phyloP scores from a whole-genome alignment of 1,140 invertebrate species.

The Calosoma granatense region DNA sequence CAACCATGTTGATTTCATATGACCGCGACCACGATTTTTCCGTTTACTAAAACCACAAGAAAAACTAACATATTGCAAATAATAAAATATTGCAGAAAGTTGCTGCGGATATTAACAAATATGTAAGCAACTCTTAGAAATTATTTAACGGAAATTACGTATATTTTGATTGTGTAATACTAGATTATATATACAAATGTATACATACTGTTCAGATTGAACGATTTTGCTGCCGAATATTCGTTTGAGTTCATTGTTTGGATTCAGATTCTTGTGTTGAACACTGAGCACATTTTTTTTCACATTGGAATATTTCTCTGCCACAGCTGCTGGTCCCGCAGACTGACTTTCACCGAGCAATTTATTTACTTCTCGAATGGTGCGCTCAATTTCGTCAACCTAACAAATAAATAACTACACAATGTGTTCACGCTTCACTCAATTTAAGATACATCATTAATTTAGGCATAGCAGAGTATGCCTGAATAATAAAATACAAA shows the following conservation, averaged over 20 bases:
- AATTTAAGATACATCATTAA: too few relatives aligned
- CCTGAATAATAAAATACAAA: too few relatives aligned
- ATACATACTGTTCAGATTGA: constrained; percentile 50
- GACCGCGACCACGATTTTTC: constrained; percentile 41
- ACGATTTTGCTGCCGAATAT: constrained; percentile 78
- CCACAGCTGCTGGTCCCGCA: constrained; percentile 19
- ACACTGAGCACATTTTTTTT: constrained; percentile 47
- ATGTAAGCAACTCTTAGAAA: constrained; percentile 11
- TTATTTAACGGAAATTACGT: too few relatives aligned
- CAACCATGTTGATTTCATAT: constrained; percentile 53
- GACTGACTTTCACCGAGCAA: constrained; percentile 49
- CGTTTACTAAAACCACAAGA: constrained; percentile 39
- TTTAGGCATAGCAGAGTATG: too few relatives aligned
- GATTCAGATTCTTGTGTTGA: constrained; percentile 67
- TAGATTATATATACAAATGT: not conserved
- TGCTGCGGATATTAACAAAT: not conserved
- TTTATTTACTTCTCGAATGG: constrained; percentile 60
- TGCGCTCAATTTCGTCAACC: constrained; percentile 65
- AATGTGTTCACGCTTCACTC: too few relatives aligned
- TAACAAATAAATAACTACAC: constrained; percentile 25
- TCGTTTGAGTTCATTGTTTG: constrained; percentile 71
- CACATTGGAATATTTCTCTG: constrained; percentile 26
- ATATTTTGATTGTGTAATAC: too few relatives aligned
- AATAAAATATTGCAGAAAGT: too few relatives aligned
- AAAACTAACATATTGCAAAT: not conserved